Base-by-base conservation (phyloP, 2,113 vertebrate species). In the Corythornis madagascariensis region DNA sequence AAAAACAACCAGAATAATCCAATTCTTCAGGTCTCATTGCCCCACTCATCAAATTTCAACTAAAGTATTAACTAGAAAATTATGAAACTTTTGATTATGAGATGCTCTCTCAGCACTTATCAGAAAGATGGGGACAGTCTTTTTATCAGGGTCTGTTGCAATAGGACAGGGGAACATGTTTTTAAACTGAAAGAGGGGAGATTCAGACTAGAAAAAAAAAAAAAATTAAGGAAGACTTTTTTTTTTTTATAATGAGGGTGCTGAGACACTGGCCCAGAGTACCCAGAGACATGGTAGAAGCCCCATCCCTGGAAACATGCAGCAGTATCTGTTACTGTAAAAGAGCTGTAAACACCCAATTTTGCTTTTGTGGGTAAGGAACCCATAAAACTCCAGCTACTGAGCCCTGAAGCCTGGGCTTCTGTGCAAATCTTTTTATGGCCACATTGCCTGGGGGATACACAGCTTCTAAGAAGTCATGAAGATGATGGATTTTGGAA, bases 301-400 rank as follows among this genome's bases (percentile, higher is more conserved):
- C 17, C 55, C 55, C 55, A 56, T 56, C 55, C 29, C 55, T 56
- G 29, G 55, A n/a, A 56, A 56, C 55, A n/a, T 70, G n/a, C 84
- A 95, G 87, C 78, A 88, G 35, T 75, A 63, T 73, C 75, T 80
- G 40, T 88, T 71, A 57, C 50, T 74, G 35, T 63, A 73, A 92
- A 83, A 83, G 70, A 90, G 78, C 77, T 83, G 75, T 38, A 85
- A 93, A 17, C 28, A 47, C 33, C 7, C 5, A 40, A 3, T 67
- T 86, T 80, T 47, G 9, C 47, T 80, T 40, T 29, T 40, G 43
- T 74, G 19, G 22, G 47, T 56, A 64, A 77, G 61, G 29, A 87
- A 81, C 15, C 4, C 59, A 40, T 25, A 71, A 67, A 92, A 81
- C 7, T 83, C 38, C 86, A 80, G 52, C 21, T 80, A 22, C 33